phyloP scores from a whole-genome alignment of 2,113 vertebrate species.

The Cryptomyrus ogoouensis region DNA sequence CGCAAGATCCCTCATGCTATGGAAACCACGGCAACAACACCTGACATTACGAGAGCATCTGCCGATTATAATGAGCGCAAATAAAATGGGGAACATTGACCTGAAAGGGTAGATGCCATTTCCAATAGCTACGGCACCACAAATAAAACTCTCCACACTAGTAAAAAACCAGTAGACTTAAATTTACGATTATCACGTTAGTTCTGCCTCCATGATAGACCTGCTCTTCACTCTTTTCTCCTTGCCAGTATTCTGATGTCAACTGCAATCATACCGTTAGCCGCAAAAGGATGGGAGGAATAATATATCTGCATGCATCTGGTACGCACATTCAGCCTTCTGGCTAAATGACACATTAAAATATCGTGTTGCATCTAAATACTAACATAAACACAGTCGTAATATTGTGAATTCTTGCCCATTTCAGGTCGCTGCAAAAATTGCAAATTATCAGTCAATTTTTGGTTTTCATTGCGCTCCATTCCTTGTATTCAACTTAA shows the following conservation, averaged over 20 bases:
- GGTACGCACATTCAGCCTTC: not conserved
- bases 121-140: not conserved
- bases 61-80: not conserved
- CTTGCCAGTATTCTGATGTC: not conserved
- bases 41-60: not conserved
- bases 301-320: not conserved
- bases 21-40: not conserved
- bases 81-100: not conserved
- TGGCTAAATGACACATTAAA: not conserved
- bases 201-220: not conserved
- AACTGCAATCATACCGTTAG: not conserved
- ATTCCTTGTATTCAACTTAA: not conserved
- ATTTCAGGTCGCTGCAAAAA: not conserved
- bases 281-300: not conserved
- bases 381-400: not conserved
- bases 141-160: not conserved
- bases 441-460: not conserved
- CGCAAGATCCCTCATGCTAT: conserved; percentile 7
- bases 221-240: not conserved
- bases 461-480: not conserved
- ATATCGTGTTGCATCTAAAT: not conserved
- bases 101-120: not conserved
- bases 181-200: not conserved
- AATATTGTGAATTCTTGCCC: not conserved
- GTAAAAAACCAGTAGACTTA: not conserved